These are phyloP conservation scores for Burhinus oedicnemus DNA, from an alignment of 2,113 vertebrate species.

Conservation along the genomic window DNA sequence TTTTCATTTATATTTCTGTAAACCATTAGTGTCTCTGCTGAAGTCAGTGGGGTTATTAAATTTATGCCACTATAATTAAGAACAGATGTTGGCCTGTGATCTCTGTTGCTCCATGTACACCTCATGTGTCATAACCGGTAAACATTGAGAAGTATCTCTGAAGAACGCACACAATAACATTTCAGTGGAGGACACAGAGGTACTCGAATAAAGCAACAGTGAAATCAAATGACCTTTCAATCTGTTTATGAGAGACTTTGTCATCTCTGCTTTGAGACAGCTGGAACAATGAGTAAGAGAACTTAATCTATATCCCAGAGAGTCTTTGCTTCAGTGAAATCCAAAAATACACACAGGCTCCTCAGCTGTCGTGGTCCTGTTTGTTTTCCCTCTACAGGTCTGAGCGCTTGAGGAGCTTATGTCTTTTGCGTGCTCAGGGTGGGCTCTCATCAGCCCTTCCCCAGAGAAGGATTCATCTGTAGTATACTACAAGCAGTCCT, in stretches of 20 bases:
- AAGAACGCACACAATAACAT: background rate
- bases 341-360: constrained; percentile 11
- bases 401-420: background rate
- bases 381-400: constrained; percentile 21
- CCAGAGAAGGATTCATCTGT: background rate
- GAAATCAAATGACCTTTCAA: constrained; percentile 43
- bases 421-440: background rate
- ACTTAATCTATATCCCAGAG: constrained; percentile 14
- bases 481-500: background rate
- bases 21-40: background rate
- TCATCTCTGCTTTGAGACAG: background rate
- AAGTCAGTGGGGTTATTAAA: background rate
- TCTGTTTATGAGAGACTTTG: constrained; percentile 15
- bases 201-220: background rate
- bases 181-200: background rate
- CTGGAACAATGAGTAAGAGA: background rate
- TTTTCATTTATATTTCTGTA: background rate
- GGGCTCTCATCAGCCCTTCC: constrained; percentile 1
- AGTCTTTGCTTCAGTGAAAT: background rate
- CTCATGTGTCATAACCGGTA: background rate
- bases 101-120: background rate
- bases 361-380: background rate
- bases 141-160: background rate
- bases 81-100: background rate
- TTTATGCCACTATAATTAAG: background rate